A percentile compares a stretch with the other conserved stretches of the same genome.
phyloP scores from a whole-genome alignment of 2,797 vertebrate genomes.

The Melanotaenia trifasciata region DNA sequence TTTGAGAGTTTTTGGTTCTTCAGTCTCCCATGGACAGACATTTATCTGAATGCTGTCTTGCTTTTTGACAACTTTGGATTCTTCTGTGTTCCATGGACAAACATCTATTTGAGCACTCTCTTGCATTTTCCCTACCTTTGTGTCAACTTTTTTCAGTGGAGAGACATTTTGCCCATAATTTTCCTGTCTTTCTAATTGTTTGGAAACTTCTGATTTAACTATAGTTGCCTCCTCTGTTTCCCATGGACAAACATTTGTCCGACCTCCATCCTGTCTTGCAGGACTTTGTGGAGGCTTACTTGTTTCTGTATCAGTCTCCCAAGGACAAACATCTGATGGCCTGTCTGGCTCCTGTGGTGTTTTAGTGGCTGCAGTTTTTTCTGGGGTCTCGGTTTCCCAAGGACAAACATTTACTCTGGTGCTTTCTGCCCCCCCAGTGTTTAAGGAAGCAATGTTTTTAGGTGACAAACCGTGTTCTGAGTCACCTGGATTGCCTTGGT shows the following conservation, averaged over 20 bases:
- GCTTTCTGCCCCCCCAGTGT: constrained; percentile 36
- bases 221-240: constrained; percentile 37
- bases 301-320: constrained; percentile 50
- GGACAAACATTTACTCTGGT: constrained; percentile 58
- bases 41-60: neutral
- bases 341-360: constrained; percentile 29
- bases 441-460: constrained; percentile 14
- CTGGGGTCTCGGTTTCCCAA: constrained; percentile 57
- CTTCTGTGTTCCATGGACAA: constrained; percentile 8
- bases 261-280: neutral
- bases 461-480: constrained; percentile 11
- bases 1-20: constrained; percentile 19
- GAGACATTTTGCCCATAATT: neutral
- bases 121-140: neutral
- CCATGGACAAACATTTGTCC: constrained; percentile 45
- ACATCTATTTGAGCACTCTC: neutral
- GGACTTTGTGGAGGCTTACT: neutral
- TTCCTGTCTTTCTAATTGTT: neutral
- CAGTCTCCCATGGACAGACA: constrained; percentile 54
- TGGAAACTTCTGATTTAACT: constrained; percentile 23
- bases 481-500: constrained; percentile 43
- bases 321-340: constrained; percentile 34
- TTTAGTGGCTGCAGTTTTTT: constrained; percentile 14
- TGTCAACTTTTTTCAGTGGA: neutral
- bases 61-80: neutral